phyloP scores from a whole-genome alignment of 2,888 invertebrate genomes.

The Drosophila sordidula region DNA sequence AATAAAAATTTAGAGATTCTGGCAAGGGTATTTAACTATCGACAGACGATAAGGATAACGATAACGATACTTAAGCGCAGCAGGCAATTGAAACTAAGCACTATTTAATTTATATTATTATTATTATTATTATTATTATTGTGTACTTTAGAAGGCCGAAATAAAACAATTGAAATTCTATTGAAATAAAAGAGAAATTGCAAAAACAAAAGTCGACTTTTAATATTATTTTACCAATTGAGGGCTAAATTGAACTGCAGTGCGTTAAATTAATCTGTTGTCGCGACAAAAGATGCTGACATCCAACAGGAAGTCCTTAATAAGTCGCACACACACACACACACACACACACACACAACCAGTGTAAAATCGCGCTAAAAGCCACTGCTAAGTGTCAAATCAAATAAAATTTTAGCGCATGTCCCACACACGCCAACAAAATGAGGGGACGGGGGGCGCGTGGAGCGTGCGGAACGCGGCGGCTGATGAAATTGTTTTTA shows the following conservation, averaged over 20 bases:
- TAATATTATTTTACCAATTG: constrained; percentile 11
- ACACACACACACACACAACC: constrained; percentile 6
- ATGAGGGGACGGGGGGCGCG: constrained; percentile 9
- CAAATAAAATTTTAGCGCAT: constrained; percentile 77
- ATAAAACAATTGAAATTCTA: constrained; percentile 62
- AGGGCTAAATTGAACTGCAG: constrained; percentile 77
- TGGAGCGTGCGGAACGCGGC: constrained; percentile 29
- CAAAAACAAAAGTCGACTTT: constrained; percentile 25
- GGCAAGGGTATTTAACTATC: constrained; percentile 38
- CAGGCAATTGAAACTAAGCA: constrained; percentile 69
- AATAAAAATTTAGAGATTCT: not conserved
- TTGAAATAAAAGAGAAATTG: constrained; percentile 56
- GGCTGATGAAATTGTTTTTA: constrained; percentile 64
- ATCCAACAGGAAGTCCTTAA: constrained; percentile 81
- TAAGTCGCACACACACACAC: constrained; percentile 54
- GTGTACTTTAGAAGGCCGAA: constrained; percentile 55
- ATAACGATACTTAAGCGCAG: constrained; percentile 71
- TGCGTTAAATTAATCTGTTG: constrained; percentile 79
- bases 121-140: constrained; percentile 61
- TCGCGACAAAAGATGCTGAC: constrained; percentile 73
- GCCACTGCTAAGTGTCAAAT: constrained; percentile 72
- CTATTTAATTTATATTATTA: constrained; percentile 72
- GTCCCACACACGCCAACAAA: constrained; percentile 73
- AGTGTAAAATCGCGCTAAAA: constrained; percentile 53
- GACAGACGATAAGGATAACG: constrained; percentile 19